Conservation (phyloP, 35 echinoderm and acorn worm genomes). For the Lytechinus pictus region DNA sequence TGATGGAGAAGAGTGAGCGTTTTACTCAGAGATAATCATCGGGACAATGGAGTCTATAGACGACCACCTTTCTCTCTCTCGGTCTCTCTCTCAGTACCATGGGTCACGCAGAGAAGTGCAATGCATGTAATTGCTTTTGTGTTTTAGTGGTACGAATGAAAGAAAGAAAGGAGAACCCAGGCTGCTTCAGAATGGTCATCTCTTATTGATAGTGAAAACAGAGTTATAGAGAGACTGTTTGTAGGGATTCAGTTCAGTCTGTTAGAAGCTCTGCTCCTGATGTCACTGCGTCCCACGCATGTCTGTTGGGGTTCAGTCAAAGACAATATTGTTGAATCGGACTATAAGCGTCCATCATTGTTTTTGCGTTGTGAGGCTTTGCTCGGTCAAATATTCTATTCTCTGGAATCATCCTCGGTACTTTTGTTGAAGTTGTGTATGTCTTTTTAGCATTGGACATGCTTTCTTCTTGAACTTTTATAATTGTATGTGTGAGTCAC, state of each 20-base stretch:
- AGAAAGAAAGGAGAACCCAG: neutral
- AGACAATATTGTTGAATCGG: neutral
- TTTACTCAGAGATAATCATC: neutral
- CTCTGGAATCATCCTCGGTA: neutral
- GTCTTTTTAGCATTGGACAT: neutral
- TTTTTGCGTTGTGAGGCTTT: neutral
- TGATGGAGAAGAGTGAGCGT: neutral
- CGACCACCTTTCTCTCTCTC: neutral
- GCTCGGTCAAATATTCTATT: neutral
- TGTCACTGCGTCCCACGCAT: neutral
- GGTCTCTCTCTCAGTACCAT: neutral
- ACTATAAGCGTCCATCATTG: neutral
- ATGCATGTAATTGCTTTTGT: constrained; percentile 1
- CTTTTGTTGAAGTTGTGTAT: neutral
- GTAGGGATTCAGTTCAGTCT: neutral
- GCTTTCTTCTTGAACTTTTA: neutral
- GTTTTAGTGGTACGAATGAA: neutral
- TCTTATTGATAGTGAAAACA: neutral
- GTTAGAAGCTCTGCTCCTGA: neutral
- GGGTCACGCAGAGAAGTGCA: neutral
- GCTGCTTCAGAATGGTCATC: neutral
- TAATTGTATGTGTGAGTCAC: neutral
- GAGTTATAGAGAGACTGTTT: neutral
- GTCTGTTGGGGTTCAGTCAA: neutral
- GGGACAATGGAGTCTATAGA: neutral